Conservation (phyloP, 2,113 vertebrate species). For the Danio rerio region DNA sequence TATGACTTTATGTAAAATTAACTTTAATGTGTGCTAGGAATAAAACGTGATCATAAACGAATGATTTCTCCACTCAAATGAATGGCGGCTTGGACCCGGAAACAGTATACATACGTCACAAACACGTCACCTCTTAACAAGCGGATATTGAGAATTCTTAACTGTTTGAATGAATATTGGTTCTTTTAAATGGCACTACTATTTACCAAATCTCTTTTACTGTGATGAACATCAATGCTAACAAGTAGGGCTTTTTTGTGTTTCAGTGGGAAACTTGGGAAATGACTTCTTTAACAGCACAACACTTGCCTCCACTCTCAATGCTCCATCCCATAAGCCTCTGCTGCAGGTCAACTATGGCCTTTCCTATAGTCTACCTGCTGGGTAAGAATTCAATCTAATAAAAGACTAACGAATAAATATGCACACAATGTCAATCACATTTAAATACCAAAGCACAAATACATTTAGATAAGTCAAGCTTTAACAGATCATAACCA, state of each 20-base stretch:
- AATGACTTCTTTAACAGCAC: conserved; percentile 52
- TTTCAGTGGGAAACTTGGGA: conserved; percentile 38
- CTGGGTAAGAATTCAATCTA: conserved; percentile 63
- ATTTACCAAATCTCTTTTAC: background rate
- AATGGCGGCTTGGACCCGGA: no score
- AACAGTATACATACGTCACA: no score
- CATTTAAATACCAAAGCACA: background rate
- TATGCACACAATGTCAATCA: background rate
- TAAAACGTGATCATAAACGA: no score
- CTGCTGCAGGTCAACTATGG: conserved; percentile 71
- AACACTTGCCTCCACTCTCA: conserved; percentile 32
- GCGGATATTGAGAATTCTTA: no score
- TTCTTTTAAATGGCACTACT: no score
- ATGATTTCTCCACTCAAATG: no score
- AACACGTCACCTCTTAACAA: no score
- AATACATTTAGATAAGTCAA: background rate
- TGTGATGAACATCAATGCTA: background rate
- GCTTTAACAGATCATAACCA: background rate
- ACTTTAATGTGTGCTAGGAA: no score
- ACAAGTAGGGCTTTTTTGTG: background rate
- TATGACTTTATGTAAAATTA: no score
- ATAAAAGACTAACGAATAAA: background rate
- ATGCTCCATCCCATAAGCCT: conserved; percentile 60
- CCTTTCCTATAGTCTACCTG: conserved; percentile 75
- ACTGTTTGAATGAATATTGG: no score